Percentiles rank a stretch among this genome's conserved stretches.
phyloP scores from a whole-genome alignment of 2,797 vertebrate genomes.

The Garrulus glandarius region DNA sequence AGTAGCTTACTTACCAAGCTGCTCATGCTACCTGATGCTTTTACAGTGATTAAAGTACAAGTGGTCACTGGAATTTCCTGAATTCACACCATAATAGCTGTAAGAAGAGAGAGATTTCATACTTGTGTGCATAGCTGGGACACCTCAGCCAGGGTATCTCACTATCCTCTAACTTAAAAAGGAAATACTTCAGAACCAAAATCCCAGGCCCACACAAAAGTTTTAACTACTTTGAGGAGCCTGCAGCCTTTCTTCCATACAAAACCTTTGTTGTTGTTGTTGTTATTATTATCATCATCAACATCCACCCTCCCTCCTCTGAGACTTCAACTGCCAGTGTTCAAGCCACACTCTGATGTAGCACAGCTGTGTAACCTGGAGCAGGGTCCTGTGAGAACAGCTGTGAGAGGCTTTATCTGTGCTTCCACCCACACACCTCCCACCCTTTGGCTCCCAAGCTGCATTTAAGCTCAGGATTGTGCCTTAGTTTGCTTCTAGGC shows the following conservation, averaged over 20 bases:
- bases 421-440: neutral
- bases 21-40: neutral
- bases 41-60: neutral
- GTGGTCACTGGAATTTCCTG: neutral
- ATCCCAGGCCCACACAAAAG: neutral
- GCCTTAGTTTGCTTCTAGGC: neutral
- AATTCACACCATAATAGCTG: neutral
- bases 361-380: neutral
- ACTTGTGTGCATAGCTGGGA: neutral
- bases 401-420: neutral
- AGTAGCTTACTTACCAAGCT: neutral
- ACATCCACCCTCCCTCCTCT: no score
- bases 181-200: neutral
- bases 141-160: neutral
- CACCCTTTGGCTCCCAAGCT: accelerated
- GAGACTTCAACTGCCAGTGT: neutral
- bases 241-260: neutral
- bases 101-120: neutral
- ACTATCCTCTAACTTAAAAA: neutral
- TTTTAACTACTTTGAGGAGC: accelerated
- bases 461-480: neutral
- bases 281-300: accelerated
- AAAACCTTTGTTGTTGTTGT: neutral
- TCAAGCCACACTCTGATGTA: accelerated
- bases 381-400: neutral